Evolutionary conservation across 2,113 vertebrate species (phyloP), one percentile per base, ranked within the genome.

Genomic region (Orycteropus afer): DNA sequence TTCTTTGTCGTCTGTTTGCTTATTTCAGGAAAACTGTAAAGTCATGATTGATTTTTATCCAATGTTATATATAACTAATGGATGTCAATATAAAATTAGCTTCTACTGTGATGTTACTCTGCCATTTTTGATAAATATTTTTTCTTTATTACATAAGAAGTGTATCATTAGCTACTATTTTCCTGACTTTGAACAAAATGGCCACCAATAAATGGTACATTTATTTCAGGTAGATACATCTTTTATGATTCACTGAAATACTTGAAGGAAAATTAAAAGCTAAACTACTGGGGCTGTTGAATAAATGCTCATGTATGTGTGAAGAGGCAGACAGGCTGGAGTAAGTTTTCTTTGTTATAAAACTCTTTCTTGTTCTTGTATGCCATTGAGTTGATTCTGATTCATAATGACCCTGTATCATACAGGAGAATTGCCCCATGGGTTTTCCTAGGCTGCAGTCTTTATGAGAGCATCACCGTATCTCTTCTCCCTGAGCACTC

Each of bases 21-120:
- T 94, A 67, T 80, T 96, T 89, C 18, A 93, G 29, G 55, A 61
- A 96, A 86, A 86, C 0, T 3, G 37, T 80, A 65, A 83, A 53
- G n/a, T 76, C 4, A 1, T 79, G 18, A 79, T 59, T 87, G 29
- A 86, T 37, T 87, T 96, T 84, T 86, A 83, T 15, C 61, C 15
- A 61, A 32, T 65, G 69, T 86, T 27, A 63, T 76, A 34, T 76
- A 76, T 90, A 67, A 32, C 22, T 73, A 40, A 1, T 63, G 27
- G 81, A 17, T 42, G 65, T 97, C 3, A 93, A 51, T 32, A 81
- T 65, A 67, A 6, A 89, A 76, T 79, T 86, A 90, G 59, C 9
- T 69, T 93, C 27, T 80, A n/a, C 22, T 29, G n/a, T 57, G 5
- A 7, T 40, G 80, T 90, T 73, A 81, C 18, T 81, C 25, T 90